Evolutionary conservation across 2,113 vertebrate genomes (phyloP).

Genomic region (Heptranchias perlo): DNA sequence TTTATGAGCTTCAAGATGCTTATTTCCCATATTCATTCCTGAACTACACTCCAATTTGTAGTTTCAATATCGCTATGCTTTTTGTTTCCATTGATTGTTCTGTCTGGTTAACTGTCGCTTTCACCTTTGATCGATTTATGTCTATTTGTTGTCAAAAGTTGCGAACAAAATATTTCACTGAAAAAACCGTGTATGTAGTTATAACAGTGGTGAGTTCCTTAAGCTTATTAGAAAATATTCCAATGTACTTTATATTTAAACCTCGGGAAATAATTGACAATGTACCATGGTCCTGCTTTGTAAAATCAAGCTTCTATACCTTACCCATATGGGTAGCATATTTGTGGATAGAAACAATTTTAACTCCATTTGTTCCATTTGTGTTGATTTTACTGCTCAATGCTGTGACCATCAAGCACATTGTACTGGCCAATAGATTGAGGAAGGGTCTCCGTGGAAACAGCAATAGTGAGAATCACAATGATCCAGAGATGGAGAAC

Average conservation of each 20-base stretch:
- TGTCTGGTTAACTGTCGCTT: neutral
- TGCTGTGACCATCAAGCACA: neutral
- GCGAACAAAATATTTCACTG: neutral
- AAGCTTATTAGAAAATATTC: neutral
- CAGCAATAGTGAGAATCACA: neutral
- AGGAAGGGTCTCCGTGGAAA: neutral
- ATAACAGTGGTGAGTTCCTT: neutral
- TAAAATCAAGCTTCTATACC: neutral
- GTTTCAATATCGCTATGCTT: neutral
- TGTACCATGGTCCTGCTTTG: neutral
- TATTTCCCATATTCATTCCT: neutral
- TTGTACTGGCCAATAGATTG: neutral
- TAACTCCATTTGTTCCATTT: neutral
- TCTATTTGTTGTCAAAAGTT: neutral
- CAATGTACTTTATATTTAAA: neutral
- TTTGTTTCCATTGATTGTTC: neutral
- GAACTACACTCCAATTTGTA: neutral
- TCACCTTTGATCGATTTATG: neutral
- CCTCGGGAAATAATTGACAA: neutral
- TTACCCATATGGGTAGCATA: neutral
- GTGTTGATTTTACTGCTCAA: neutral
- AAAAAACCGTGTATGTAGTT: neutral
- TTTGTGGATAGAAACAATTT: neutral
- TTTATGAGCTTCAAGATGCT: neutral
- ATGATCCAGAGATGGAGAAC: neutral